Conservation (phyloP, 2,888 invertebrate species). For the Phrixothrix hirtus region DNA sequence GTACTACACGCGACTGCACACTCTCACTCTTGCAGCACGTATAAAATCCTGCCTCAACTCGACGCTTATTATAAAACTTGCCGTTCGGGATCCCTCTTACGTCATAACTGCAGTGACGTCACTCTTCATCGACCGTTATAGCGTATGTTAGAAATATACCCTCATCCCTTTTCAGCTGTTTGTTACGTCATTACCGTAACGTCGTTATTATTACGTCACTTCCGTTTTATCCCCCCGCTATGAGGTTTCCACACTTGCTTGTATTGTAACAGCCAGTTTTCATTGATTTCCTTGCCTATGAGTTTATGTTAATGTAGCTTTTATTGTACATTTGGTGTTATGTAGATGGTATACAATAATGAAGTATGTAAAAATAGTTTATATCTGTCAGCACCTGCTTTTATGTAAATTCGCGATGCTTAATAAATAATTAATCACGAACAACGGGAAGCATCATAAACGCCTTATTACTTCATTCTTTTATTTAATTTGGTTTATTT, state of each 20-base stretch:
- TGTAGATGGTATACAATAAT: constrained; percentile 14
- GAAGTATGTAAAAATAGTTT: constrained; percentile 24
- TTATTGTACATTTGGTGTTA: constrained; percentile 23
- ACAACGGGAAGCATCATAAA: constrained; percentile 9
- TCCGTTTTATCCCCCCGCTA: constrained; percentile 15
- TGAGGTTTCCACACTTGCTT: constrained; percentile 4
- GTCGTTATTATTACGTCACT: constrained; percentile 39
- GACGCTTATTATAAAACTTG: constrained; percentile 52
- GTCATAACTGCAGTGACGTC: constrained; percentile 52
- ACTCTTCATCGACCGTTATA: constrained; percentile 47
- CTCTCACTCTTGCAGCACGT: constrained; percentile 47
- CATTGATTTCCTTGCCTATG: constrained; percentile 30
- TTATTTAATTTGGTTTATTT: too few relatives aligned
- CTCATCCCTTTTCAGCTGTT: constrained; percentile 32
- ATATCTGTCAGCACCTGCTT: constrained; percentile 13
- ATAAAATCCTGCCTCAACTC: constrained; percentile 53
- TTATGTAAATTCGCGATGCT: constrained; percentile 10
- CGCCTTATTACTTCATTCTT: too few relatives aligned
- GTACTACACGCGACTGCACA: constrained; percentile 45
- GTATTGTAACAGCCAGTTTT: constrained; percentile 7
- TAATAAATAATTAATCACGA: constrained; percentile 16
- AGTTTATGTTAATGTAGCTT: constrained; percentile 20
- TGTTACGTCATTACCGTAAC: constrained; percentile 39
- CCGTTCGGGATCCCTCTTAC: constrained; percentile 48
- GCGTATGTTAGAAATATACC: constrained; percentile 40